Conservation (phyloP, 2,888 invertebrate species). For the Patella ulyssiponensis region DNA sequence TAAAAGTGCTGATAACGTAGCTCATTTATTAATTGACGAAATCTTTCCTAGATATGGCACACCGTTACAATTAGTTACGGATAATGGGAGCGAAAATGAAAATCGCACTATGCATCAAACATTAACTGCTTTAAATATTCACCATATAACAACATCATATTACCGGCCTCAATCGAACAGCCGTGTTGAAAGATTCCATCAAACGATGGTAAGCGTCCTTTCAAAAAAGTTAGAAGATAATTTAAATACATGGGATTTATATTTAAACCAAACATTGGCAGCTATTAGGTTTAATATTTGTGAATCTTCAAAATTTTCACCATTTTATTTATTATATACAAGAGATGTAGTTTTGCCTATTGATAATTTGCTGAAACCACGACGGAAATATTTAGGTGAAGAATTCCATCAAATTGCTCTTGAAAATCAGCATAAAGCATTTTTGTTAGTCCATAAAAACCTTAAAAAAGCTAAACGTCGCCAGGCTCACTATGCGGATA, state of each 20-base stretch:
- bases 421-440: slow-evolving; percentile 17
- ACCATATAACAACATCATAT: slow-evolving; percentile 35
- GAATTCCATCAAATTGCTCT: neutral
- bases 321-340: slow-evolving; percentile 9
- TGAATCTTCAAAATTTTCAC: no score
- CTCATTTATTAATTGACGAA: slow-evolving; percentile 31
- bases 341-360: slow-evolving; percentile 2
- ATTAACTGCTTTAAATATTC: neutral
- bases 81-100: slow-evolving; percentile 17
- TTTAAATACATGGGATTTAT: no score
- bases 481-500: neutral
- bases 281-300: slow-evolving; percentile 11
- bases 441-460: neutral
- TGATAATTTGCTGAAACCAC: slow-evolving; percentile 6
- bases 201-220: slow-evolving; percentile 35
- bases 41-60: slow-evolving; percentile 31
- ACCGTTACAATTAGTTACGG: slow-evolving; percentile 17
- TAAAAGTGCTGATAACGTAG: no score
- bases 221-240: no score
- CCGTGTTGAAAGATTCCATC: slow-evolving; percentile 29
- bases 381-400: slow-evolving; percentile 19
- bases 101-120: slow-evolving; percentile 15
- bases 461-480: neutral
- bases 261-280: slow-evolving; percentile 29
- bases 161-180: slow-evolving; percentile 31